Conservation (phyloP, 2,113 vertebrate genomes). For the Phoxinus phoxinus region DNA sequence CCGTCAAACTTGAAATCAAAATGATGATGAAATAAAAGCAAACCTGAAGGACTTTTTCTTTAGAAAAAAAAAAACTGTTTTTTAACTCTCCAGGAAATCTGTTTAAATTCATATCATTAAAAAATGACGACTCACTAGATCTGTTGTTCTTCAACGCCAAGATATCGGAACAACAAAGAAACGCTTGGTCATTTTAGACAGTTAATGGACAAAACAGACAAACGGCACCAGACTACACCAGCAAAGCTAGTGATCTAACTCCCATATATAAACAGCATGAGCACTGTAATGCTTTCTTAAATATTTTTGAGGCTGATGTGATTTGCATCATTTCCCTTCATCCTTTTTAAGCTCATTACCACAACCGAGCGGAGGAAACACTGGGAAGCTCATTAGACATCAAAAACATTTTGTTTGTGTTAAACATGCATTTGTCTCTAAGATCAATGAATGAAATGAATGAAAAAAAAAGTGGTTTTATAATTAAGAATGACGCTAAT, state of each 20-base stretch:
- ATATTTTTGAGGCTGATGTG: constrained; percentile 48
- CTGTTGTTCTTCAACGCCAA: not conserved
- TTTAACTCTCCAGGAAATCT: not conserved
- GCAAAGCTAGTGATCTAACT: constrained; percentile 54
- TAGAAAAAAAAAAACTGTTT: not conserved
- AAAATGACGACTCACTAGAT: not conserved
- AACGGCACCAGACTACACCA: not conserved
- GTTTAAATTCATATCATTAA: not conserved
- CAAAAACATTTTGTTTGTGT: constrained; percentile 50
- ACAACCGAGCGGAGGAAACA: constrained; percentile 48
- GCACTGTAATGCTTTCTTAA: constrained; percentile 39
- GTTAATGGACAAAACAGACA: constrained; percentile 4
- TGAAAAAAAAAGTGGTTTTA: not conserved
- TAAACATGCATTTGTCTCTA: constrained; percentile 46
- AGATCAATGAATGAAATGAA: constrained; percentile 1
- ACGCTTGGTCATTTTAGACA: not conserved
- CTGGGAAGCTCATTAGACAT: constrained; percentile 48
- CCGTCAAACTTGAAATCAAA: not conserved
- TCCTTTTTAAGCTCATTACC: constrained; percentile 51
- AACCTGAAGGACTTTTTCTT: not conserved
- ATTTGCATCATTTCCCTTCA: constrained; percentile 51
- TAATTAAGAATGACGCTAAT: not conserved
- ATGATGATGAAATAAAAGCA: not conserved
- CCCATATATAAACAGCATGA: constrained; percentile 50
- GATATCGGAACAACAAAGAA: not conserved